A percentile compares a stretch with the other conserved stretches of the same genome.
These are phyloP conservation scores for Chaetodon trifascialis DNA, from an alignment of 2,113 vertebrate species.

Conservation along the genomic window DNA sequence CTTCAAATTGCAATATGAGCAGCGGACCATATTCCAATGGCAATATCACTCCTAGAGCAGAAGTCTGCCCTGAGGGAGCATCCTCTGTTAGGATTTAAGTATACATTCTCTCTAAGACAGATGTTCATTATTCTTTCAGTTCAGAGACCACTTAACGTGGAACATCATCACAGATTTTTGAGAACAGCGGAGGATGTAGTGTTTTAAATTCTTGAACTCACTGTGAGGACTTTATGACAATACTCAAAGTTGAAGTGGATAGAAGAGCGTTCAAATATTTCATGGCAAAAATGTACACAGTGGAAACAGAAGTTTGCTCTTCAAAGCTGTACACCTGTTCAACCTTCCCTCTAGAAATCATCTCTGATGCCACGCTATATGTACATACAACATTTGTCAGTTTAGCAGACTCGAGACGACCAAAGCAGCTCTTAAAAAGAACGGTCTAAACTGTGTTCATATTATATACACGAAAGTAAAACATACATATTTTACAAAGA, in stretches of 20 bases:
- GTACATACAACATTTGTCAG: conserved; percentile 61
- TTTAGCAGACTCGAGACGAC: conserved; percentile 60
- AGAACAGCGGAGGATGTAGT: conserved; percentile 44
- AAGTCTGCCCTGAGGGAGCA: conserved; percentile 51
- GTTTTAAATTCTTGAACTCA: conserved; percentile 52
- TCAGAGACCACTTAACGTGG: conserved; percentile 63
- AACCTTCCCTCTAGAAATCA: conserved; percentile 59
- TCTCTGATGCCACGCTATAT: conserved; percentile 67
- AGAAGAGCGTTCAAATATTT: conserved; percentile 59
- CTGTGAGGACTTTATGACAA: conserved; percentile 52
- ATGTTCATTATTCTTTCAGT: conserved; percentile 68
- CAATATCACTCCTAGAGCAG: conserved; percentile 59
- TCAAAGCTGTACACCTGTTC: conserved; percentile 74
- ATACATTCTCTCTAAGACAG: conserved; percentile 74
- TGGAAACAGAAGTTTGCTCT: conserved; percentile 58
- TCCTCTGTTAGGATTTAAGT: conserved; percentile 64
- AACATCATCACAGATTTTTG: conserved; percentile 65
- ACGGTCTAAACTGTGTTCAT: conserved; percentile 68
- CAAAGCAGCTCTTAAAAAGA: conserved; percentile 77
- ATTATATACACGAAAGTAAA: conserved; percentile 83
- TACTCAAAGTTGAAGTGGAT: conserved; percentile 38
- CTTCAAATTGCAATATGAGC: conserved; percentile 71
- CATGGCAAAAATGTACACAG: conserved; percentile 70
- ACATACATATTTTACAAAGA: conserved; percentile 81
- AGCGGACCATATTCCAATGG: conserved; percentile 64